Base-by-base conservation (phyloP, 2,888 invertebrate species). In the Drosophila recens region DNA sequence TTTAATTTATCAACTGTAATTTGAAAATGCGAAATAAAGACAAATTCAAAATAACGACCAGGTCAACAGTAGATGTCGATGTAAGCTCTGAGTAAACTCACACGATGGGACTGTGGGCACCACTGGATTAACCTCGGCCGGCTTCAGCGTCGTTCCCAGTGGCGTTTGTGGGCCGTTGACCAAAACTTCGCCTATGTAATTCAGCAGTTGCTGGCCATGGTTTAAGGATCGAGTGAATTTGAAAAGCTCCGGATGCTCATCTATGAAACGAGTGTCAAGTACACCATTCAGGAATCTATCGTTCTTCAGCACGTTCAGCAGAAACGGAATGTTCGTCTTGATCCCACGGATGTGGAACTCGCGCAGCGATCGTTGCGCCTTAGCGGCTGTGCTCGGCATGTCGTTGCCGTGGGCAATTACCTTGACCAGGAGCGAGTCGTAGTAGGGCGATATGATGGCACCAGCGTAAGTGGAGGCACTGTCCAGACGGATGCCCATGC, bases 261-360 rank as follows among this genome's bases (percentile, higher is more conserved):
- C 99, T 88, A 99, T 99, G 93, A 99, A 99, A 93, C 98, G 97
- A 0, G 99, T 99, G 93, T 99, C 99, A 0, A 99, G 96, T 0
- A 96, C 95, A 13, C 95, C 99, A 80, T 97, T 97, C 48, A 98
- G 94, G 94, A 99, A 99, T 93, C 98, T 98, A 91, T 98, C 97
- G 93, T 99, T 98, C 87, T 98, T 96, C 56, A 99, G 93, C 0
- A 99, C 99, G 91, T 99, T 99, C 72, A 99, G 93, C 59, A 99
- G 93, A 94, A 99, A 99, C 0, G 99, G 99, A 90, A 99, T 98
- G 94, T 99, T 99, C 5, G 99, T 99, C 94, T 99, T 99, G 13
- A 99, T 99, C 11, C 99, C 99, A 79, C 99, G 95, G 73, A 99
- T 99, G 72, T 99, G 95, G 94, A 99, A 99, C 93, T 99, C 99